Evolutionary conservation across 2,888 invertebrate species (phyloP).

Genomic region (Andrena fulva): DNA sequence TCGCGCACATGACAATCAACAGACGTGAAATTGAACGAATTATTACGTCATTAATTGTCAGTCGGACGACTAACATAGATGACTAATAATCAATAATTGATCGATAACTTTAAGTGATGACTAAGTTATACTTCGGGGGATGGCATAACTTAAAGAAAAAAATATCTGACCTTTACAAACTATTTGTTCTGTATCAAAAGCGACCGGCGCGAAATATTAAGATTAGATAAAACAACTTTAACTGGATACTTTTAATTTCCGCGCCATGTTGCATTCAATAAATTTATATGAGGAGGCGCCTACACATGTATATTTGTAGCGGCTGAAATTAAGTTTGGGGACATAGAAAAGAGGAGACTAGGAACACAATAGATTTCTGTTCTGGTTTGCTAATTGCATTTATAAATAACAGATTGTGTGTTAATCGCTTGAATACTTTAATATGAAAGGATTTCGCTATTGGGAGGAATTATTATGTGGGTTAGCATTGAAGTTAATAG

Average conservation of each 20-base stretch:
- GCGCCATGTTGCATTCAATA: neutral
- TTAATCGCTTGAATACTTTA: neutral
- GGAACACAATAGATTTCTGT: neutral
- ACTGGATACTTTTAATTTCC: slow-evolving; percentile 10
- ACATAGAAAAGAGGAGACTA: neutral
- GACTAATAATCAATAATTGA: neutral
- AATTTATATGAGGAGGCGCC: slow-evolving; percentile 34
- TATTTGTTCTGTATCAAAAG: neutral
- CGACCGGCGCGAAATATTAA: neutral
- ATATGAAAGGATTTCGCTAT: neutral
- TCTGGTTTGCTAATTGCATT: neutral
- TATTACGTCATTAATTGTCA: no score
- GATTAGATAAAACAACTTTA: neutral
- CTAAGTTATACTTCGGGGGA: neutral
- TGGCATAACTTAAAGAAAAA: no score
- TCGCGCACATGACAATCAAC: no score
- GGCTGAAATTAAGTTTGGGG: neutral
- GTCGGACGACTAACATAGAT: no score
- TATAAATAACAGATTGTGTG: neutral
- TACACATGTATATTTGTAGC: slow-evolving; percentile 9
- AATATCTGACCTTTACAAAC: no score
- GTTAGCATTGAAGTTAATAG: slow-evolving; percentile 1
- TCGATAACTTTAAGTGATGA: neutral
- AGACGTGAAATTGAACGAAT: no score
- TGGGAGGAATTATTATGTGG: neutral